Evolutionary conservation across 2,797 vertebrate genomes (phyloP).

Genomic region (Xiphorhynchus erythropygius): DNA sequence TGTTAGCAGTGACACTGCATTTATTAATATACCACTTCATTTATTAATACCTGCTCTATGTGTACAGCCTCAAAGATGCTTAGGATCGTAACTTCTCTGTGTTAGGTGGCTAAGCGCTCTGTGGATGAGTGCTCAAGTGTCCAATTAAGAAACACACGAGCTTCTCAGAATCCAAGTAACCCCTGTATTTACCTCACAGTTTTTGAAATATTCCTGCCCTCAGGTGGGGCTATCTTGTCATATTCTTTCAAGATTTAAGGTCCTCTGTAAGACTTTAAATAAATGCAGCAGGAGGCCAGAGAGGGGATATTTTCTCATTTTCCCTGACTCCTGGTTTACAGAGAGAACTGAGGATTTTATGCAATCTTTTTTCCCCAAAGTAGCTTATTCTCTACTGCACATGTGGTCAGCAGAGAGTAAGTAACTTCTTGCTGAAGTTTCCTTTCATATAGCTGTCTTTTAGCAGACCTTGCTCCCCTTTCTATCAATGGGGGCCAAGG

Average conservation of each 20-base stretch:
- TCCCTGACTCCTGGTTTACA: not conserved
- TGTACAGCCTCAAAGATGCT: not conserved
- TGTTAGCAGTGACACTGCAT: not conserved
- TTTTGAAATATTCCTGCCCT: not conserved
- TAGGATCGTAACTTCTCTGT: not conserved
- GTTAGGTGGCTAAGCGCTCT: not conserved
- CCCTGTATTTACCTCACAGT: not conserved
- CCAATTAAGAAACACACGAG: not conserved
- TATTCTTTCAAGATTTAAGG: not conserved
- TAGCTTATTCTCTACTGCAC: not conserved
- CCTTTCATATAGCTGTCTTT: not conserved
- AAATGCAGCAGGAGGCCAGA: not conserved
- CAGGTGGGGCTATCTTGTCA: not conserved
- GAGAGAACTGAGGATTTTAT: not conserved
- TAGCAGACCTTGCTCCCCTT: not conserved
- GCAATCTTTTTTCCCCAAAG: not conserved
- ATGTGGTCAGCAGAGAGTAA: not conserved
- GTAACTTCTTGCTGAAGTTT: not conserved
- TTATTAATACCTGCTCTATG: not conserved
- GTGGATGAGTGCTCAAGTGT: not conserved
- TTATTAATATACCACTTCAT: not conserved
- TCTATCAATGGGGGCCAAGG: not conserved
- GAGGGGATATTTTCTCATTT: not conserved
- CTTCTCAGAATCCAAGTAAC: not conserved
- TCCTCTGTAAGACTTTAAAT: not conserved